phyloP scores from a whole-genome alignment of 2,888 invertebrate species.

The Leucoptera coffeella region DNA sequence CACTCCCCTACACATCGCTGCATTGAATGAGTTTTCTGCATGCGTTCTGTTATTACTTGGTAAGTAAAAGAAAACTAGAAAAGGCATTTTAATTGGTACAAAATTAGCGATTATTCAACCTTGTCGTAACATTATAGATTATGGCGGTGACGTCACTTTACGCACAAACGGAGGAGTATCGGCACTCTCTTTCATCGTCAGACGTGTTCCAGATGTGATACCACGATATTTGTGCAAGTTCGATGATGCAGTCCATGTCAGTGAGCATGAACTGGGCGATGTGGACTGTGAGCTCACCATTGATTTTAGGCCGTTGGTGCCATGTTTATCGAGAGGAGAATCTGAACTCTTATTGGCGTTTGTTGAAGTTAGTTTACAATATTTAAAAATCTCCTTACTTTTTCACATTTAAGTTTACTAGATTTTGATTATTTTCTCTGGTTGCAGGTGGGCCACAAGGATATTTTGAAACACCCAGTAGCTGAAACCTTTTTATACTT shows the following conservation, averaged over 20 bases:
- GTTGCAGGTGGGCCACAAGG: slow-evolving; percentile 64
- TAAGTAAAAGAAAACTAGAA: slow-evolving; percentile 8
- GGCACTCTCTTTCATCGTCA: slow-evolving; percentile 73
- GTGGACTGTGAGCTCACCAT: slow-evolving; percentile 74
- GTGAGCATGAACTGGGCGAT: slow-evolving; percentile 80
- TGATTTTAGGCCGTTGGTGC: slow-evolving; percentile 56
- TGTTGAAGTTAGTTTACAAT: slow-evolving; percentile 56
- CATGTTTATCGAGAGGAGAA: slow-evolving; percentile 58
- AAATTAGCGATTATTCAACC: background rate
- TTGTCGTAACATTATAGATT: slow-evolving; percentile 38
- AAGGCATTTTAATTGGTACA: background rate
- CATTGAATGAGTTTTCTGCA: slow-evolving; percentile 73
- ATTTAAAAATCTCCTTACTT: too few relatives aligned
- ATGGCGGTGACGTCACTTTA: slow-evolving; percentile 76
- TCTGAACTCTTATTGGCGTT: slow-evolving; percentile 65
- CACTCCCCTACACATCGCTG: slow-evolving; percentile 77
- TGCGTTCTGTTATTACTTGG: slow-evolving; percentile 67
- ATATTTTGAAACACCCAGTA: slow-evolving; percentile 75
- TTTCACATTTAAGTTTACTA: too few relatives aligned
- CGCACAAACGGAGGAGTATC: slow-evolving; percentile 77
- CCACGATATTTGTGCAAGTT: slow-evolving; percentile 65
- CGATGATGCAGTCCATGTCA: slow-evolving; percentile 69
- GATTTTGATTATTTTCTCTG: slow-evolving; percentile 1
- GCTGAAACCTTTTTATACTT: slow-evolving; percentile 79
- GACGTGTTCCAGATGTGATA: slow-evolving; percentile 78